Percentiles rank a stretch among this genome's conserved stretches.
Evolutionary conservation across 2,888 invertebrate genomes (phyloP).

Genomic region (Cheilosia vulpina): DNA sequence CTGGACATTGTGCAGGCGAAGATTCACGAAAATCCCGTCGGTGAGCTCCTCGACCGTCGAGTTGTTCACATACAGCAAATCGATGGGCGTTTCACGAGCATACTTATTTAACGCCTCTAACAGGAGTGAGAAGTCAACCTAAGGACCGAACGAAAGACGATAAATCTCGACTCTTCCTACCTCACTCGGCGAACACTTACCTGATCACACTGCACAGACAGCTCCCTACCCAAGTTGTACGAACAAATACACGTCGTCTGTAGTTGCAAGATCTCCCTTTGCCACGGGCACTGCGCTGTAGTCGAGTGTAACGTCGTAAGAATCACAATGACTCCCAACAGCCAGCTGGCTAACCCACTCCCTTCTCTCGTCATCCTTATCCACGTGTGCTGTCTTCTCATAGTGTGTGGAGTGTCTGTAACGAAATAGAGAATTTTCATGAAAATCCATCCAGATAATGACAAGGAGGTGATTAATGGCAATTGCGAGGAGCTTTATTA

Average conservation of each 20-base stretch:
- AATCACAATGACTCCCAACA: slow-evolving; percentile 56
- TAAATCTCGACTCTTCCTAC: slow-evolving; percentile 37
- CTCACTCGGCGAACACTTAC: slow-evolving; percentile 80
- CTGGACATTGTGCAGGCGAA: slow-evolving; percentile 92
- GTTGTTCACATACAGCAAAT: slow-evolving; percentile 94
- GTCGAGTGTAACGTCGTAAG: slow-evolving; percentile 57
- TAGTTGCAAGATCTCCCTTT: slow-evolving; percentile 88
- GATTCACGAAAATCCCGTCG: slow-evolving; percentile 88
- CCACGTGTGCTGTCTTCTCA: slow-evolving; percentile 69
- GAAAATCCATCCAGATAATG: slow-evolving; percentile 66
- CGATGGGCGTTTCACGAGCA: slow-evolving; percentile 88
- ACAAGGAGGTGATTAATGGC: slow-evolving; percentile 70
- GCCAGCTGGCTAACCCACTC: slow-evolving; percentile 48
- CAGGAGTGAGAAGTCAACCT: slow-evolving; percentile 91
- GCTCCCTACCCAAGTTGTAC: slow-evolving; percentile 91
- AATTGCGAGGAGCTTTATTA: slow-evolving; percentile 62
- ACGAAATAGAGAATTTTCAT: slow-evolving; percentile 48
- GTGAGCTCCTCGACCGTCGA: slow-evolving; percentile 89
- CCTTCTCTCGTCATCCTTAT: slow-evolving; percentile 59
- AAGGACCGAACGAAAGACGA: slow-evolving; percentile 69
- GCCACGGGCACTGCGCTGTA: slow-evolving; percentile 93
- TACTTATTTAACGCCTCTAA: slow-evolving; percentile 89
- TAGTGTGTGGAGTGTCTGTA: slow-evolving; percentile 65
- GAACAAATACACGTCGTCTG: slow-evolving; percentile 95
- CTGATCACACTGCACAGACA: slow-evolving; percentile 95